Conservation (phyloP, 2,113 vertebrate genomes). For the Indicator indicator region DNA sequence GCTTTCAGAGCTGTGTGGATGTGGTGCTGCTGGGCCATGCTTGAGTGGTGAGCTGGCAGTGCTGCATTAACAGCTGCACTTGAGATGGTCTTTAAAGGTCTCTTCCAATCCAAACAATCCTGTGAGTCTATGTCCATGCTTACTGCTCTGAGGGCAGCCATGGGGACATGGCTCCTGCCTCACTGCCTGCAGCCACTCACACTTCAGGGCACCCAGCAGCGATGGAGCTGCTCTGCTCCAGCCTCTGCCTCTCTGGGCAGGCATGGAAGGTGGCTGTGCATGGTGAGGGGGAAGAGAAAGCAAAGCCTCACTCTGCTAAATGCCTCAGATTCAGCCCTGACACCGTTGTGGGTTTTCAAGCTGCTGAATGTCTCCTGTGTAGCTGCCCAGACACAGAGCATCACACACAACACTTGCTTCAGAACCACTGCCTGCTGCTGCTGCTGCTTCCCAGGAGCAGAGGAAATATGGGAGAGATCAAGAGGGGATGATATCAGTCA, state of each 20-base stretch:
- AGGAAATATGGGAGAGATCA: background rate
- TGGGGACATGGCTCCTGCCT: background rate
- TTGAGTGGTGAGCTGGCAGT: no score
- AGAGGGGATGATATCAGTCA: background rate
- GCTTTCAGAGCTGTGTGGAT: no score
- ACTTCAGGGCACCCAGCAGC: fast-evolving
- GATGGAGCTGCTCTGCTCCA: background rate
- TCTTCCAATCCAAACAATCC: no score
- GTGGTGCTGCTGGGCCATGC: no score
- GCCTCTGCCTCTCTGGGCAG: background rate
- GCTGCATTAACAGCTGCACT: no score
- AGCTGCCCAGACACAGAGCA: background rate
- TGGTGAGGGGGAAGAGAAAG: background rate
- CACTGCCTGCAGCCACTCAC: background rate
- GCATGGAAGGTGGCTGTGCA: fast-evolving
- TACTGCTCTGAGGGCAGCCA: background rate
- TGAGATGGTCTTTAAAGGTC: no score
- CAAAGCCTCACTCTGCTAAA: background rate
- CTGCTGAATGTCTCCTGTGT: background rate
- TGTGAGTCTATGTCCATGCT: background rate
- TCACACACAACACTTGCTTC: background rate
- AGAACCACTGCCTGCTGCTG: background rate
- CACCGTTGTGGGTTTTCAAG: background rate
- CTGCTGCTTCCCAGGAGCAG: background rate
- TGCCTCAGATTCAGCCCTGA: background rate